These are phyloP conservation scores for Kryptolebias ocellatus DNA, from an alignment of 2,797 vertebrate species.

Conservation along the genomic window DNA sequence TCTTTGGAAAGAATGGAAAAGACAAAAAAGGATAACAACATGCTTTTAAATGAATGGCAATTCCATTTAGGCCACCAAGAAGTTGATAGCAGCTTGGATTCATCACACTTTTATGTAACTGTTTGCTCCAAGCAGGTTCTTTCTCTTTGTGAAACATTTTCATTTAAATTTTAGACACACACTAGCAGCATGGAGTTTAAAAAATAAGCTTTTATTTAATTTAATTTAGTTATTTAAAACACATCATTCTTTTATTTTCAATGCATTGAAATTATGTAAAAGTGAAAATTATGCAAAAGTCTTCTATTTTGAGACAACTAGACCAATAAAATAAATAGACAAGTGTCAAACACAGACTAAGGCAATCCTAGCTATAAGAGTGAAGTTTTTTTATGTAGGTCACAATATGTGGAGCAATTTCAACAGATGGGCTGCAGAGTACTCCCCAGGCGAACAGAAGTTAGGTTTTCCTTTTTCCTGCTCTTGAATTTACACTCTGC, in stretches of 20 bases:
- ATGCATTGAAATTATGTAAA: slow-evolving; percentile 65
- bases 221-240: slow-evolving; percentile 42
- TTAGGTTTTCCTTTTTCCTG: slow-evolving; percentile 75
- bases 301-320: slow-evolving; percentile 80
- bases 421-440: slow-evolving; percentile 85
- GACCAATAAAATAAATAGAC: slow-evolving; percentile 83
- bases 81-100: slow-evolving; percentile 43
- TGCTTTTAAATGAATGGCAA: slow-evolving; percentile 52
- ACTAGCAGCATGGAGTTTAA: slow-evolving; percentile 1
- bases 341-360: slow-evolving; percentile 77
- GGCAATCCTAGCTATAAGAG: slow-evolving; percentile 75
- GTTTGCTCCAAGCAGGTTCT: slow-evolving; percentile 20
- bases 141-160: slow-evolving; percentile 33
- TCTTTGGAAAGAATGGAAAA: slow-evolving; percentile 61
- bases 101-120: slow-evolving; percentile 40
- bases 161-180: slow-evolving; percentile 28
- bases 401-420: slow-evolving; percentile 87
- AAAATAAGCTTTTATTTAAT: slow-evolving; percentile 8
- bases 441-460: slow-evolving; percentile 86
- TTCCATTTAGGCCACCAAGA: slow-evolving; percentile 39
- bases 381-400: slow-evolving; percentile 84
- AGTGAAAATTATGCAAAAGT: slow-evolving; percentile 76
- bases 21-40: slow-evolving; percentile 45
- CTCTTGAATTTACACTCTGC: slow-evolving; percentile 23
- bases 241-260: slow-evolving; percentile 59